Evolutionary conservation across 2,113 vertebrate genomes (phyloP).

Genomic region (Austrofundulus limnaeus): DNA sequence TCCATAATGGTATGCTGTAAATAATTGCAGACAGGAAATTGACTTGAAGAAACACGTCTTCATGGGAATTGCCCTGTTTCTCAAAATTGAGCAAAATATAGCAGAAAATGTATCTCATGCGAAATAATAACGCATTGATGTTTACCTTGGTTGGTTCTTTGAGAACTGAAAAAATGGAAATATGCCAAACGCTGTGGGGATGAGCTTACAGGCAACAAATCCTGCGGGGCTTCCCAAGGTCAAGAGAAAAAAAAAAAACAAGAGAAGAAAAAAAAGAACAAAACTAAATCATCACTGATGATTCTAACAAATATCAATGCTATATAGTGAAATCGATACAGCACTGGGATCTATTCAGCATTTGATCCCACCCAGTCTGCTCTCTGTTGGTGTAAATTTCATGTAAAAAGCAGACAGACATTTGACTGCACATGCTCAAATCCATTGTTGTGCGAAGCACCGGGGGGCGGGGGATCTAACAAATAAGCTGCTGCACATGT

Average conservation of each 20-base stretch:
- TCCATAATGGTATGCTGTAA: conserved; percentile 21
- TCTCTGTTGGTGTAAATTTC: conserved; percentile 30
- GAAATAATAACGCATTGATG: conserved; percentile 8
- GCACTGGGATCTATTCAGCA: conserved; percentile 1
- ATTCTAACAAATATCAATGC: conserved; percentile 27
- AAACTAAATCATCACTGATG: conserved; percentile 5
- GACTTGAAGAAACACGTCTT: conserved; percentile 30
- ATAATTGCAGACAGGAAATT: conserved; percentile 24
- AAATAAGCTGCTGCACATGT: conserved; percentile 63
- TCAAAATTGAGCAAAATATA: conserved; percentile 16
- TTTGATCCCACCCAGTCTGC: conserved; percentile 15
- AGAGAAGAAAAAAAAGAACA: neutral
- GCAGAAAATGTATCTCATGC: conserved; percentile 16
- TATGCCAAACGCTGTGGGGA: neutral
- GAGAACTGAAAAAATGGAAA: conserved; percentile 30
- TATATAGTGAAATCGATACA: conserved; percentile 3
- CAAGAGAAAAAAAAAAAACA: neutral
- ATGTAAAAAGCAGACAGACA: conserved; percentile 42
- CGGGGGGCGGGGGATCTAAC: conserved; percentile 75
- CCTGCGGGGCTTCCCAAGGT: neutral
- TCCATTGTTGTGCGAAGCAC: conserved; percentile 48
- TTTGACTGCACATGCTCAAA: conserved; percentile 43
- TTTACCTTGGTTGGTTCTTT: conserved; percentile 24
- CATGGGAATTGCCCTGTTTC: conserved; percentile 25
- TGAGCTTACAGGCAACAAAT: conserved; percentile 1